Evolutionary conservation across 1,140 invertebrate species (phyloP).

Genomic region (Chrysoperla carnea): DNA sequence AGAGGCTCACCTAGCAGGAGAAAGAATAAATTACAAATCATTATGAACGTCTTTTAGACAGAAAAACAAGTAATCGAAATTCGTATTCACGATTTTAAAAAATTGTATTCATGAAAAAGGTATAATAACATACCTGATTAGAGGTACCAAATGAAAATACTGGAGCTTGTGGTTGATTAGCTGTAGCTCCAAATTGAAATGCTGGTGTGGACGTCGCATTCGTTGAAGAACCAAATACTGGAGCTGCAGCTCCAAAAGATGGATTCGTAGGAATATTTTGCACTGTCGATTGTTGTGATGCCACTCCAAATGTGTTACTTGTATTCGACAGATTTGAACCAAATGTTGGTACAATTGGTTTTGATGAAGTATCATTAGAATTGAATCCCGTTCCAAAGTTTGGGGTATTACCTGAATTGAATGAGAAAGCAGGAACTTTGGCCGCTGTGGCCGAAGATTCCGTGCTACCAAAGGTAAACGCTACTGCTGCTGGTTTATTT

Average conservation of each 20-base stretch:
- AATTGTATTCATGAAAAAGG: no score
- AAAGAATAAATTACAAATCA: no score
- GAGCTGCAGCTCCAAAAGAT: background rate
- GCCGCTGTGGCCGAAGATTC: slow-evolving; percentile 2
- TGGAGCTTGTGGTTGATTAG: no score
- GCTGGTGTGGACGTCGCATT: background rate
- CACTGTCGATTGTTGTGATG: background rate
- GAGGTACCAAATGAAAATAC: no score
- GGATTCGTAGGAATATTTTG: background rate
- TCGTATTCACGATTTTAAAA: no score
- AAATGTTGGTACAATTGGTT: no score
- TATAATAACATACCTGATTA: no score
- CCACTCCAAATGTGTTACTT: background rate
- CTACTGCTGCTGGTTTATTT: slow-evolving; percentile 4
- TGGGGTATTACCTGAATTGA: background rate
- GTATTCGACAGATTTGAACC: no score
- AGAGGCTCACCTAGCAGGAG: no score
- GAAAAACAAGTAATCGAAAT: no score
- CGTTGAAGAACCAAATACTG: background rate
- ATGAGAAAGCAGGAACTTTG: slow-evolving; percentile 4
- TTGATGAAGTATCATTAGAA: slow-evolving; percentile 1
- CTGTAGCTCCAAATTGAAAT: no score
- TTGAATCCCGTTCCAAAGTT: slow-evolving; percentile 8
- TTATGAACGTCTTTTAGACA: no score
- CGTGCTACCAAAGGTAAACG: slow-evolving; percentile 1